These are phyloP conservation scores for Anas bahamensis DNA, from an alignment of 2,797 vertebrate genomes.

Conservation along the genomic window DNA sequence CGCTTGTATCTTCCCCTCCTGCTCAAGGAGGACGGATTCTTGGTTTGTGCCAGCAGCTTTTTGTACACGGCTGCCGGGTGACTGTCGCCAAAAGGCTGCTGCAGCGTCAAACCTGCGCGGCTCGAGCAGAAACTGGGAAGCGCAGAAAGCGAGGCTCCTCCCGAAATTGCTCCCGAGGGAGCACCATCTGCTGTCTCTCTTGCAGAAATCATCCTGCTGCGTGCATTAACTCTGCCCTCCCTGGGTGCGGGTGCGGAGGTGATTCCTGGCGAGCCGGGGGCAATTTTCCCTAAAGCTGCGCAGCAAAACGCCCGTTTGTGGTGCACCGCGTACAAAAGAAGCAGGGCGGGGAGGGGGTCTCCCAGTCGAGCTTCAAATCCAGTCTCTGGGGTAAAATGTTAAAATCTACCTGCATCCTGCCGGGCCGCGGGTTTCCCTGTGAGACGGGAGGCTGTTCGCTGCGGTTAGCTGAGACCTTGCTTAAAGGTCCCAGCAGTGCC, in stretches of 20 bases:
- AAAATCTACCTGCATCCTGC: not conserved
- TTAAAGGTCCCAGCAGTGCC: not conserved
- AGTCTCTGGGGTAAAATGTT: not conserved
- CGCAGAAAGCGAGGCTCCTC: not conserved
- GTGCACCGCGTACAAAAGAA: not conserved
- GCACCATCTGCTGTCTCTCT: not conserved
- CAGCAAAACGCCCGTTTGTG: not conserved
- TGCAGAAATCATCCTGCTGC: not conserved
- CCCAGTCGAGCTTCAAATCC: not conserved
- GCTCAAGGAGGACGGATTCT: not conserved
- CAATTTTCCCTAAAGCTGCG: not conserved
- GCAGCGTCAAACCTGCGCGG: not conserved
- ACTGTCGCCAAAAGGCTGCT: not conserved
- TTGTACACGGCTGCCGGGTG: not conserved
- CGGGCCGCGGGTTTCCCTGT: not conserved
- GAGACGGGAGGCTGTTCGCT: not conserved
- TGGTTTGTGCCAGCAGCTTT: not conserved
- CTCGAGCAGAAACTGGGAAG: not conserved
- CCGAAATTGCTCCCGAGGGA: constrained; percentile 5
- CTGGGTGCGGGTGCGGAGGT: not conserved
- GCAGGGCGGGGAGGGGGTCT: not conserved
- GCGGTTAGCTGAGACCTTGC: not conserved
- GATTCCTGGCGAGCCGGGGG: not conserved
- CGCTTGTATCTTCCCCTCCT: not conserved
- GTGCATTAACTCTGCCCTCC: not conserved